These are phyloP conservation scores for Misgurnus anguillicaudatus DNA, from an alignment of 2,113 vertebrate genomes.

Conservation along the genomic window DNA sequence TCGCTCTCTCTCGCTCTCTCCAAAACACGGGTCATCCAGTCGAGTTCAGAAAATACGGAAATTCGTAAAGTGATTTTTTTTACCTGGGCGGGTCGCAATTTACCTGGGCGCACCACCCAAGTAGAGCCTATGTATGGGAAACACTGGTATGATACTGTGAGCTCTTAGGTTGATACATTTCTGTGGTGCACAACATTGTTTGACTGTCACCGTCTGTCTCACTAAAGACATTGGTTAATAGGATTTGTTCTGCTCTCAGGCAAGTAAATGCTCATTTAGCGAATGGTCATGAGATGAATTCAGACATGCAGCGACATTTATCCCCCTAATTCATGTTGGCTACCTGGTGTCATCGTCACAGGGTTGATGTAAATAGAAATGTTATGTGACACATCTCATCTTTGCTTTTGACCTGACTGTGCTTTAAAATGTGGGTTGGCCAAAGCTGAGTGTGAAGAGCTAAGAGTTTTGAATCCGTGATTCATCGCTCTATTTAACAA, in stretches of 20 bases:
- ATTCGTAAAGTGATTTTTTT: no score
- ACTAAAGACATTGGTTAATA: slow-evolving; percentile 52
- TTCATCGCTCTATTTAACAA: not conserved
- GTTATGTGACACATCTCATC: not conserved
- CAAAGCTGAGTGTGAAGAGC: not conserved
- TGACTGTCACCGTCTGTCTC: slow-evolving; percentile 45
- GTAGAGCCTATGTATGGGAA: no score
- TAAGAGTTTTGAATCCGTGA: slow-evolving; percentile 12
- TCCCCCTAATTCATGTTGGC: slow-evolving; percentile 28
- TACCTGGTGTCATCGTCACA: not conserved
- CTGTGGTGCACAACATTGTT: slow-evolving; percentile 33
- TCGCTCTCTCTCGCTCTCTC: no score
- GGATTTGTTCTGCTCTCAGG: slow-evolving; percentile 39
- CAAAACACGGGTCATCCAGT: no score
- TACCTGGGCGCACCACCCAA: no score
- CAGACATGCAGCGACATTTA: slow-evolving; percentile 31
- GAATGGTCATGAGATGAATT: slow-evolving; percentile 45
- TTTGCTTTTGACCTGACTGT: not conserved
- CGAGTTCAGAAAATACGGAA: no score
- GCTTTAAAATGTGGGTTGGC: not conserved
- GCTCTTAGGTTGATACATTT: slow-evolving; percentile 39
- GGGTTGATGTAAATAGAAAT: slow-evolving; percentile 23
- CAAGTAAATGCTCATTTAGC: slow-evolving; percentile 41
- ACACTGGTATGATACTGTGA: not conserved
- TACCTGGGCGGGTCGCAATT: no score